Evolutionary conservation across 2,797 vertebrate species (phyloP), one percentile per base, ranked within the genome.

Genomic region (Todus mexicanus): DNA sequence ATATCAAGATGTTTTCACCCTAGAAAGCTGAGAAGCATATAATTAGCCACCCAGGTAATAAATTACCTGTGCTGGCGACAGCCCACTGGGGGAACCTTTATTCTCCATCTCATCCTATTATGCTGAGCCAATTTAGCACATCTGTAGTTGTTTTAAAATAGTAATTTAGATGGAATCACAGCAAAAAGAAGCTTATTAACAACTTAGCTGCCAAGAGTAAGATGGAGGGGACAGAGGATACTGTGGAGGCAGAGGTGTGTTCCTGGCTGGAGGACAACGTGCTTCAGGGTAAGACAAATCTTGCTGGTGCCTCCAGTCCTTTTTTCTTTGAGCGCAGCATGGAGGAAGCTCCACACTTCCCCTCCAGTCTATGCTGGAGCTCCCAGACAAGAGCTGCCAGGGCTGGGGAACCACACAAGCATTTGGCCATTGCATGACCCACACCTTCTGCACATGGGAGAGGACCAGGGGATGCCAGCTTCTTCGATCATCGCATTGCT

Each of bases 31-130:
- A 92, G 94, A 91, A 96, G 92, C 48, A 0, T 91, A 93, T 96
- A 95, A 96, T 96, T 95, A 96, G 91, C 93, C 94, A 96, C 94
- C 84, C 78, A 95, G 96, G 94, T 95, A 97, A 97, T 96, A 96
- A 96, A 96, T 95, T 95, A 94, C 94, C 96, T 92, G 92, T 89
- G 73, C 89, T 96, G 93, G 85, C 60, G 89, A 96, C 90, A 95
- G 93, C 85, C 89, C 93, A 93, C 86, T 92, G 90, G 94, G 94
- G 92, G 75, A 96, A 90, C 92, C 95, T 96, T 96, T 93, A 94
- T 96, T 93, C 92, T 94, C 87, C 94, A 94, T 95, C 95, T 94
- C 95, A 89, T 96, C 95, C 94, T 96, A 96, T 96, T 96, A 97
- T 94, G 90, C 95, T 93, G 95, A 95, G 94, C 96, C 96, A 96